phyloP scores from a whole-genome alignment of 2,888 invertebrate species.

The Euplexia lucipara region DNA sequence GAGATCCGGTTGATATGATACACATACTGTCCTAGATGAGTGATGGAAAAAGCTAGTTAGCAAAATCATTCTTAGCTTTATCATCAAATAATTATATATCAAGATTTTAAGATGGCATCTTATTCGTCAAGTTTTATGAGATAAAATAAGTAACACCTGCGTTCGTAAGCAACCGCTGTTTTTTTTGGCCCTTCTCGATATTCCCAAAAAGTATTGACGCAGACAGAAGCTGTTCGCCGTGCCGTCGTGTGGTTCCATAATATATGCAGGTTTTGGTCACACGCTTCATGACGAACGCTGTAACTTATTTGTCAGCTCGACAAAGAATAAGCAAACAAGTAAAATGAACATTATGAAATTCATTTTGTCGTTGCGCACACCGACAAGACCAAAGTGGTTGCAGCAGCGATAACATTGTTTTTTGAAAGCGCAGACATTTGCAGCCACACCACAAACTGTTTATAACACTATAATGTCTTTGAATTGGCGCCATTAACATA shows the following conservation, averaged over 20 bases:
- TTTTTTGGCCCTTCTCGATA: slow-evolving; percentile 1
- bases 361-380: slow-evolving; percentile 5
- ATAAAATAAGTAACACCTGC: neutral
- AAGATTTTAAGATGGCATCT: neutral
- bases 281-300: slow-evolving; percentile 1
- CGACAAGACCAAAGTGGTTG: slow-evolving; percentile 11
- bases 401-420: neutral
- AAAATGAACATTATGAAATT: slow-evolving; percentile 4
- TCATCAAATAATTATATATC: neutral
- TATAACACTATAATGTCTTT: neutral
- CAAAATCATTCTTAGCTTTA: neutral
- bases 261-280: neutral
- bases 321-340: neutral
- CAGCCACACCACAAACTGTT: slow-evolving; percentile 10
- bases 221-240: neutral
- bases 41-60: neutral
- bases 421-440: too few species aligned
- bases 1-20: neutral
- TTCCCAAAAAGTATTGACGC: neutral
- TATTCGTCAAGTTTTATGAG: too few species aligned
- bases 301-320: slow-evolving; percentile 2
- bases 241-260: slow-evolving; percentile 1
- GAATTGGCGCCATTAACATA: neutral
- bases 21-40: neutral
- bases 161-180: neutral